These are phyloP conservation scores for Zaprionus africanus DNA, from an alignment of 1,140 invertebrate genomes.

Conservation along the genomic window DNA sequence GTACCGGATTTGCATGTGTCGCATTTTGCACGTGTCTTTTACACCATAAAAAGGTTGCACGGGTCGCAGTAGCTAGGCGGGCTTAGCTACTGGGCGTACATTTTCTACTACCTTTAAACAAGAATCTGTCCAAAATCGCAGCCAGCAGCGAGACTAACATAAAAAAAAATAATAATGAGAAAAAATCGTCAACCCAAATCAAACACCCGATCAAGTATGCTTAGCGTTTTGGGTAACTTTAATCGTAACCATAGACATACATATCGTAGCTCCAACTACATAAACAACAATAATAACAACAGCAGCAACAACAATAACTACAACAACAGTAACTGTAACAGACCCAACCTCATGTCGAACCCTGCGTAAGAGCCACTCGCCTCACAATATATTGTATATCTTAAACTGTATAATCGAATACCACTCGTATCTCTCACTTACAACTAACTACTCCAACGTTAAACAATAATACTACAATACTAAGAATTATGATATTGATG, in stretches of 20 bases:
- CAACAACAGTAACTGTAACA: slow-evolving; percentile 26
- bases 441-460: slow-evolving; percentile 43
- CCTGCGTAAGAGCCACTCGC: slow-evolving; percentile 70
- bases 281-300: slow-evolving; percentile 36
- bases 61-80: slow-evolving; percentile 57
- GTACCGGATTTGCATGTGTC: not conserved
- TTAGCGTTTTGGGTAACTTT: slow-evolving; percentile 52
- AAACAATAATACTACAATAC: slow-evolving; percentile 53
- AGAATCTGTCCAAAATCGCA: slow-evolving; percentile 84
- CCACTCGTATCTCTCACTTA: slow-evolving; percentile 78
- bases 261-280: slow-evolving; percentile 23
- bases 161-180: slow-evolving; percentile 9
- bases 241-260: slow-evolving; percentile 8
- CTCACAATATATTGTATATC: slow-evolving; percentile 54
- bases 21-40: slow-evolving; percentile 65
- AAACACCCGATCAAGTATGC: slow-evolving; percentile 54
- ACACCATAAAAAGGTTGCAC: slow-evolving; percentile 83
- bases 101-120: slow-evolving; percentile 84
- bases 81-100: slow-evolving; percentile 64
- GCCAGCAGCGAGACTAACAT: slow-evolving; percentile 30
- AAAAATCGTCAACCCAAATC: not conserved
- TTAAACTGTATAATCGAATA: slow-evolving; percentile 52
- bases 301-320: slow-evolving; percentile 9
- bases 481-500: slow-evolving; percentile 57
- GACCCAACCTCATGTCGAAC: slow-evolving; percentile 49